These are phyloP conservation scores for Chelon labrosus DNA, from an alignment of 2,797 vertebrate genomes.

Conservation along the genomic window DNA sequence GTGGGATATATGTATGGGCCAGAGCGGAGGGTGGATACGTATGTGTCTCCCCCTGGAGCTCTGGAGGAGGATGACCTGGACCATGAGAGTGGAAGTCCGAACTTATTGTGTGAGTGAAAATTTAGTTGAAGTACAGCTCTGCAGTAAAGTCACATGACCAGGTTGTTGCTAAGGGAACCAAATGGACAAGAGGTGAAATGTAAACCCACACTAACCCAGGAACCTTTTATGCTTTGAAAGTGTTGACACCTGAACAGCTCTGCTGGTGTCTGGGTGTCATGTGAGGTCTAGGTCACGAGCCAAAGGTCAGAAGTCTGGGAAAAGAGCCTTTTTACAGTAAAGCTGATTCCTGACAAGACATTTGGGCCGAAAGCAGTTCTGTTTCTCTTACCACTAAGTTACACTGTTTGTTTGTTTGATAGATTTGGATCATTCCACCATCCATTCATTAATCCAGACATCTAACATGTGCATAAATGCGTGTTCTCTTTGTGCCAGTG, in stretches of 20 bases:
- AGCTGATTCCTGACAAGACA: neutral
- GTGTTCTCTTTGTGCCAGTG: conserved; percentile 70
- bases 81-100: conserved; percentile 77
- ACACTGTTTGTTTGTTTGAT: neutral
- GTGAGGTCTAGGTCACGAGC: neutral
- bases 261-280: neutral
- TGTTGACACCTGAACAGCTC: neutral
- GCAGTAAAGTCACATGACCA: neutral
- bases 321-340: neutral
- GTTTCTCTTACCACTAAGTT: neutral
- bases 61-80: conserved; percentile 83
- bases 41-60: conserved; percentile 55
- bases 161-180: no score
- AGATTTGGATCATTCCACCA: neutral
- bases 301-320: conserved; percentile 5
- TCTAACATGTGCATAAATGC: neutral
- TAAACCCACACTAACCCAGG: neutral
- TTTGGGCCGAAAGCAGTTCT: neutral
- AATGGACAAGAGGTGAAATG: neutral
- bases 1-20: conserved; percentile 71
- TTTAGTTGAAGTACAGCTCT: neutral
- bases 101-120: conserved; percentile 76
- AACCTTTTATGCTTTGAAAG: neutral
- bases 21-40: conserved; percentile 52
- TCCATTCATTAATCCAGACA: neutral